A percentile compares a stretch with the other conserved stretches of the same genome.
Conservation (phyloP, 2,888 invertebrate genomes). For the Macrosiphum euphorbiae region DNA sequence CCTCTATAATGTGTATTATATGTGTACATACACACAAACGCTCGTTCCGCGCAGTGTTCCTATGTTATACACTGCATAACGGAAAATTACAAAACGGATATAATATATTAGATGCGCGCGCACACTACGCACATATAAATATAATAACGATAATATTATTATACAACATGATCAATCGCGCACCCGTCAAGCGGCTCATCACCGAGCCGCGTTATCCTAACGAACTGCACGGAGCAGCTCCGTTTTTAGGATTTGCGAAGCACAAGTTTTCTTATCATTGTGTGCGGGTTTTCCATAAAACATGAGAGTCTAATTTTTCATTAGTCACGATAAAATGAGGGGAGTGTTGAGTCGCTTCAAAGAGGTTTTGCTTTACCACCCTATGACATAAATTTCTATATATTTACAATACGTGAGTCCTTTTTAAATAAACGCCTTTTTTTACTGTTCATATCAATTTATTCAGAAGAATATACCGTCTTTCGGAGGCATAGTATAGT, state of each 20-base stretch:
- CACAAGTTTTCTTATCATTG: neutral
- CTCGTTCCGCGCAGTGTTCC: neutral
- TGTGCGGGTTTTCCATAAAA: too few relatives aligned
- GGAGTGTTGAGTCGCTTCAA: too few relatives aligned
- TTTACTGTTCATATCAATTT: neutral
- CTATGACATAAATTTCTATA: neutral
- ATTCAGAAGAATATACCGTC: neutral
- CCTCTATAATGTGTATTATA: neutral
- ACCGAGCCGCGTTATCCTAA: neutral
- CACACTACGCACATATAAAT: neutral
- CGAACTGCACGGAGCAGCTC: neutral
- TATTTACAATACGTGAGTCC: neutral
- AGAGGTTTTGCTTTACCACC: too few relatives aligned
- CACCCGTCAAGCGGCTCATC: neutral
- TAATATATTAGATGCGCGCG: neutral
- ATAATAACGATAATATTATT: neutral
- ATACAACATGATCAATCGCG: neutral
- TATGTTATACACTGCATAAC: neutral
- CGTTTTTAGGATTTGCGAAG: neutral
- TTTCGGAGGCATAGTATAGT: neutral
- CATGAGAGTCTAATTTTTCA: too few relatives aligned
- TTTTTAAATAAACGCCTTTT: neutral
- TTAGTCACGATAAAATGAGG: neutral
- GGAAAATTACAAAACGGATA: neutral
- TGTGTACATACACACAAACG: too few relatives aligned